Base-by-base conservation (phyloP, 2,888 invertebrate species). In the Mactromeris polynyma region DNA sequence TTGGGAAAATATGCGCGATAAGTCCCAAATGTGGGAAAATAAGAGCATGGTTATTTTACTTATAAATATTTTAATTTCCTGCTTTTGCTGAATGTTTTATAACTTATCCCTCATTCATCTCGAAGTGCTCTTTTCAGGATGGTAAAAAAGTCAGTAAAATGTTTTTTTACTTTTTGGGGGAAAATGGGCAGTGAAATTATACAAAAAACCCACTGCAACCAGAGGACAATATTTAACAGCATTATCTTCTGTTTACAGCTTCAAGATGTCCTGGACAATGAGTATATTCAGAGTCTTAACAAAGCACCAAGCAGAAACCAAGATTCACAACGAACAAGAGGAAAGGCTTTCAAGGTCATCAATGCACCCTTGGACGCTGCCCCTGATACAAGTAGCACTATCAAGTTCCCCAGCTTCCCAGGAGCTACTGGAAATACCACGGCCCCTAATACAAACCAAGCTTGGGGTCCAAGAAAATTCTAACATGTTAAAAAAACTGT, bases 251-350 rank as follows among this genome's bases (percentile, higher is more conserved):
- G n/a, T 21, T 89, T 92, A n/a, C 94, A 97, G 97, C 93, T 97
- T 85, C 97, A 97, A 94, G 97, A 97, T 92, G 93, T 97, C n/a
- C 95, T 94, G 64, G 97, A 97, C 78, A 90, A 95, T 77, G 96
- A 96, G 87, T 93, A 95, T 86, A 90, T 97, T 91, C 91, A 95
- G 78, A 95, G 96, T 85, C 96, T 96, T 40, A 94, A 94, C 36
- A 87, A 92, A 51, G 96, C 97, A 36, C 96, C 96, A 9, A 95
- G 96, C 88, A 93, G 94, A 64, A 84, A 85, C 19, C 83, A 85
- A 2, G 87, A 91, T 4, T 84, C 85, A 38, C 64, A 46, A 21
- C 86, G 81, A 3, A 19, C 51, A 4, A 83, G 84, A 19, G 80
- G 83, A 38, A 36, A 86, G 21, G 96, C 96, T 19, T 97, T 96